A percentile compares a stretch with the other conserved stretches of the same genome.
Evolutionary conservation across 2,113 vertebrate species (phyloP).

Genomic region (Gallinago media): DNA sequence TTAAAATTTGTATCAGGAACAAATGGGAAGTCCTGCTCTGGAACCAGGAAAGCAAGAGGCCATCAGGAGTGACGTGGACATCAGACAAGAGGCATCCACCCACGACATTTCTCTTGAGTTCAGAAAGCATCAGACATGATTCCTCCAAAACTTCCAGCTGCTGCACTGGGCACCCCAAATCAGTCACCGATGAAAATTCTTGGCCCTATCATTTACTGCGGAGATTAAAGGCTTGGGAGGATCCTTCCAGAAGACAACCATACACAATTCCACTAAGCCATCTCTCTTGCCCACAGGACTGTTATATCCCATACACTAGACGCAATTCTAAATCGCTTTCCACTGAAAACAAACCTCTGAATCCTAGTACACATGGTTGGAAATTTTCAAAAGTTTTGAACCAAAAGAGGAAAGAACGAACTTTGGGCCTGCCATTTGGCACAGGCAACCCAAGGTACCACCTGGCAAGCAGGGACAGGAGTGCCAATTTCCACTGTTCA

Average conservation of each 20-base stretch:
- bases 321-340: background rate
- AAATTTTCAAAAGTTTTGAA: background rate
- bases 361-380: rapidly evolving
- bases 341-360: background rate
- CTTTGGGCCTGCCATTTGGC: background rate
- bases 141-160: background rate
- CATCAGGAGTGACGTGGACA: rapidly evolving
- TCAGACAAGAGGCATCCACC: background rate
- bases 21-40: background rate
- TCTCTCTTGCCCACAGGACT: background rate
- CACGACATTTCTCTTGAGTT: rapidly evolving
- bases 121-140: background rate
- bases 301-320: background rate
- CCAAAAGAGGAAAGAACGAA: background rate
- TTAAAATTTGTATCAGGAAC: slow-evolving; percentile 42
- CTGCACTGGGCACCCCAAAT: background rate
- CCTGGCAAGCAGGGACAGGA: background rate
- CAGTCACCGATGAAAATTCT: background rate
- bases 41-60: background rate
- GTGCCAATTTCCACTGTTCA: background rate
- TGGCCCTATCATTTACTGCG: background rate
- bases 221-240: background rate
- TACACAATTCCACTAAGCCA: background rate
- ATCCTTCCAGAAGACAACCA: background rate
- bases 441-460: background rate